These are phyloP conservation scores for Tinea pellionella DNA, from an alignment of 2,888 invertebrate species.

Conservation along the genomic window DNA sequence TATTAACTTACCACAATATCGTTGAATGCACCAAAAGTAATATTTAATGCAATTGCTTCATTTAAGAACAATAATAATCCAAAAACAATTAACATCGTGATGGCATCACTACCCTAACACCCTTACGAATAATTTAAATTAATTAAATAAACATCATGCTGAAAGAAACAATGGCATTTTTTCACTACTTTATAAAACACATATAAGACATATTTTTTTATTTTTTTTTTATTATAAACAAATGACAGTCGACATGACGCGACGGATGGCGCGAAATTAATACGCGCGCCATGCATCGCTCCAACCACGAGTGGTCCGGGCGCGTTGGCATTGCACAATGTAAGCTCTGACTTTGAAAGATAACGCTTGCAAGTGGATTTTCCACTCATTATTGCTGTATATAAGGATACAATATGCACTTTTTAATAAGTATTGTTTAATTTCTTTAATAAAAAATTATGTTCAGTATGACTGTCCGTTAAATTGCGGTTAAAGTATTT, in stretches of 20 bases:
- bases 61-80: slow-evolving; percentile 46
- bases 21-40: slow-evolving; percentile 33
- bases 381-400: neutral
- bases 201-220: neutral
- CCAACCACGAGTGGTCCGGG: neutral
- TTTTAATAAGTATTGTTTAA: no score
- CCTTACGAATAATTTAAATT: neutral
- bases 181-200: neutral
- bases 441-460: no score
- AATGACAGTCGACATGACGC: neutral
- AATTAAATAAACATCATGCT: neutral
- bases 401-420: no score
- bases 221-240: neutral
- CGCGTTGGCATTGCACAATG: slow-evolving; percentile 6
- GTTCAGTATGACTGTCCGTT: no score
- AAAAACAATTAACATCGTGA: slow-evolving; percentile 48
- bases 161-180: neutral
- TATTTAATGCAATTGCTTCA: slow-evolving; percentile 37
- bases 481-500: no score
- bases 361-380: neutral
- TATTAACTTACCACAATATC: slow-evolving; percentile 28
- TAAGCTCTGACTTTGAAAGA: neutral
- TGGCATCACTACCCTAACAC: slow-evolving; percentile 34
- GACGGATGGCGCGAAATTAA: slow-evolving; percentile 12
- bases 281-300: neutral